phyloP scores from a whole-genome alignment of 2,113 vertebrate genomes.

The Ceratotherium simum region DNA sequence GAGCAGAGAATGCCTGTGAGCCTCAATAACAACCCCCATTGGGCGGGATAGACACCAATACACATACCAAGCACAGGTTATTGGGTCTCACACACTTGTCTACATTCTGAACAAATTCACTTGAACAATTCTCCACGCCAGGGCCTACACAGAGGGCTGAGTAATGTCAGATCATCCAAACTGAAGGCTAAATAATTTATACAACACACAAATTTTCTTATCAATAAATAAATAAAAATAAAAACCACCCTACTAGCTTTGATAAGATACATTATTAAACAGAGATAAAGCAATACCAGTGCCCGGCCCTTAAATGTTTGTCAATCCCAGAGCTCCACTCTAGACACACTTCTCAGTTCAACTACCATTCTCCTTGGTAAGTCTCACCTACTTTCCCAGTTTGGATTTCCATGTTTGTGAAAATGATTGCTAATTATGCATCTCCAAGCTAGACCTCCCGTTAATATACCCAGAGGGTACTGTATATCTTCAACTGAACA shows the following conservation, averaged over 20 bases:
- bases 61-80: neutral
- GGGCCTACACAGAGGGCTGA: neutral
- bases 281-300: neutral
- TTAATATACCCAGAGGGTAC: neutral
- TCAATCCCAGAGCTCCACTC: neutral
- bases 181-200: neutral
- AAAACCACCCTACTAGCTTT: neutral
- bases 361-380: neutral
- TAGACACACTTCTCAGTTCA: neutral
- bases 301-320: neutral
- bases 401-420: neutral
- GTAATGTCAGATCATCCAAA: neutral
- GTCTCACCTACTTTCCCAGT: neutral
- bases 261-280: neutral
- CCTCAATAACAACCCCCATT: neutral
- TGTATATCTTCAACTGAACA: neutral
- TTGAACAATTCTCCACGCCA: neutral
- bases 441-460: neutral
- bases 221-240: conserved; percentile 27
- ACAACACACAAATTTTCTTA: neutral
- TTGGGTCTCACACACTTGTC: neutral
- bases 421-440: neutral
- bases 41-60: neutral
- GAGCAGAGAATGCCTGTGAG: neutral
- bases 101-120: neutral